Percentiles rank a stretch among this genome's conserved stretches.
These are phyloP conservation scores for Herpetotheres cachinnans DNA, from an alignment of 2,113 vertebrate genomes.

Conservation along the genomic window DNA sequence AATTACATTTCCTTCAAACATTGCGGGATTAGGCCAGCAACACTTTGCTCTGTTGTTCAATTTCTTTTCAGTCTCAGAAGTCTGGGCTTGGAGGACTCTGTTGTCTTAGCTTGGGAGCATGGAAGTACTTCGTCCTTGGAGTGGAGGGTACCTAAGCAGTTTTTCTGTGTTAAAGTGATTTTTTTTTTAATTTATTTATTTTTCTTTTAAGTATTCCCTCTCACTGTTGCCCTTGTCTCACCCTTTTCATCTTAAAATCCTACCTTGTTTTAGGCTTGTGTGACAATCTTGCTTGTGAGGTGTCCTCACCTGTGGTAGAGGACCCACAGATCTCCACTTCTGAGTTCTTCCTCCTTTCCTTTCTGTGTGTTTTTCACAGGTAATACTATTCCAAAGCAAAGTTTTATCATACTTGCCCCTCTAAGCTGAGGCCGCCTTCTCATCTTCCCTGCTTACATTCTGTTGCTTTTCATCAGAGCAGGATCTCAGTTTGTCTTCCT, in stretches of 20 bases:
- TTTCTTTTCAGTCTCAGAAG: neutral
- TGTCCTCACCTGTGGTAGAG: neutral
- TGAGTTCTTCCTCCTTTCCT: neutral
- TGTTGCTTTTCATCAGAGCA: neutral
- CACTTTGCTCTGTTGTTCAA: neutral
- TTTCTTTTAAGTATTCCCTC: neutral
- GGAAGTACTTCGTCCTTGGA: neutral
- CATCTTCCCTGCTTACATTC: neutral
- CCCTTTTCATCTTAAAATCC: neutral
- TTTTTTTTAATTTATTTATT: neutral
- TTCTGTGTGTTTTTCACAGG: neutral
- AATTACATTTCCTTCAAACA: neutral
- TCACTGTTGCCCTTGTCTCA: neutral
- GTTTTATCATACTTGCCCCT: neutral
- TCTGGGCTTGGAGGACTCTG: neutral
- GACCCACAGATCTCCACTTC: rapidly evolving
- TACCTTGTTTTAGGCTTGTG: neutral
- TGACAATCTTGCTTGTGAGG: neutral
- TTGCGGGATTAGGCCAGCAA: neutral
- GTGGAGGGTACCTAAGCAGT: neutral
- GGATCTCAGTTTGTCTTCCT: neutral
- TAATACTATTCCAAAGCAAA: neutral
- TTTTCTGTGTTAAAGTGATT: neutral
- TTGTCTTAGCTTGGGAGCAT: neutral
- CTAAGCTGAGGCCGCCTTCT: neutral